Base-by-base conservation (phyloP, 2,888 invertebrate genomes). In the Ormyrus thymus region DNA sequence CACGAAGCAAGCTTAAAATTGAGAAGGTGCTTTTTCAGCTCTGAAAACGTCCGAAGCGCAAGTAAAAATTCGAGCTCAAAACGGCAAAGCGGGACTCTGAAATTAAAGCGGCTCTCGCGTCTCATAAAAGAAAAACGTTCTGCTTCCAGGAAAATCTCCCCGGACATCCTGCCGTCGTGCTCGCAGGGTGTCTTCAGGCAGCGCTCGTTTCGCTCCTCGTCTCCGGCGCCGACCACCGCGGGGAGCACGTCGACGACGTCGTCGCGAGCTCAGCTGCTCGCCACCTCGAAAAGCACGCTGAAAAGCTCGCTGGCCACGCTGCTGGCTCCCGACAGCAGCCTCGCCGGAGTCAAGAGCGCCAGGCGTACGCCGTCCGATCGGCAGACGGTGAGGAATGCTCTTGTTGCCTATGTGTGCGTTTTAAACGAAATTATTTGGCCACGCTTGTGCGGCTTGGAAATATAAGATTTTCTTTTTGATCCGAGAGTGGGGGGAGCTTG, bases 171-270 rank as follows among this genome's bases (percentile, higher is more conserved):
- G 86, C 93, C 93, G 50, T 92, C 92, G 53, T 92, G 93, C 74
- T 92, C 92, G 71, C 92, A 92, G 80, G 93, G 93, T 81, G 92
- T 92, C 83, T 93, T 93, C 86, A 92, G 93, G 62, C 92, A 92
- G 85, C 93, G 91, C 85, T 65, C 62, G 58, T 69, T 77, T 51
- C 66, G 76, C 48, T 56, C 79, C 29, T 68, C 74, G 64, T 10
- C 56, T 11, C 56, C 71, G 81, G 71, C 70, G 82, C 73, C 81
- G 64, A 75, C 82, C 80, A 82, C 83, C 80, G 77, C 78, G 73
- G 76, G 78, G 48, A 78, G 76, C 51, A 71, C 82, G 73, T 53
- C 61, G 55, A 68, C 74, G 45, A 62, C 80, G 29, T 81, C 48
- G 15, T 59, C 15, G 9, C 46, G 48, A 9, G 15, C 58, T 66